Base-by-base conservation (phyloP, 2,888 invertebrate species). In the Electrophaes corylata region DNA sequence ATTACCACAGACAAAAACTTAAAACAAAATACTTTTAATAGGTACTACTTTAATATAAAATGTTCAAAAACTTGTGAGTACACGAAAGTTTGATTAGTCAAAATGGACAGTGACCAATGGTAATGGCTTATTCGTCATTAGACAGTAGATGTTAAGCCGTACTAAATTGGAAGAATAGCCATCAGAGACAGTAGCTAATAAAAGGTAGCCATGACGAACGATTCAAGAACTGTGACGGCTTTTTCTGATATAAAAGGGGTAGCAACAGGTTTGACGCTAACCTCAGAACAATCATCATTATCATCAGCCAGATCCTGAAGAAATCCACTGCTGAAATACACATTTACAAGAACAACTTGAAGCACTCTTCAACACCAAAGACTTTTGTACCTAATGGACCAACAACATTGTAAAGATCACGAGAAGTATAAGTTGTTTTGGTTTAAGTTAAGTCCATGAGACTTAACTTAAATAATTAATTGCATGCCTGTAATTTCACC, bases 51-150 rank as follows among this genome's bases (percentile, higher is more conserved):
- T 20, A 20, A n/a, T n/a, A n/a, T n/a, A n/a, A 3, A 20, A 29
- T 4, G 26, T 26, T 6, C 26, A 26, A 26, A 29, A 29, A 10
- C n/a, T n/a, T n/a, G n/a, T 10, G 19, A 35, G 47, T 40, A 46
- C 19, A 23, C 16, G 16, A 56, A 33, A 18, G 10, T 33, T 46
- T 35, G 37, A 76, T 65, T 69, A 74, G 76, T 83, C 76, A 77
- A 73, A 80, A 88, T 83, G 77, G 72, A 72, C 78, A 75, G 79
- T 78, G 73, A 69, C 84, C 68, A 83, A 85, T 81, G 61, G 64
- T 81, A 80, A 86, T 83, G 76, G 73, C 81, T 81, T 82, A 85
- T 83, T 85, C 83, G 84, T 88, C 84, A 78, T 88, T 86, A 88
- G 80, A 72, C 47, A 76, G 72, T 65, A 72, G 72, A 75, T 73